Base-by-base conservation (phyloP, 2,113 vertebrate species). In the Panurus biarmicus region DNA sequence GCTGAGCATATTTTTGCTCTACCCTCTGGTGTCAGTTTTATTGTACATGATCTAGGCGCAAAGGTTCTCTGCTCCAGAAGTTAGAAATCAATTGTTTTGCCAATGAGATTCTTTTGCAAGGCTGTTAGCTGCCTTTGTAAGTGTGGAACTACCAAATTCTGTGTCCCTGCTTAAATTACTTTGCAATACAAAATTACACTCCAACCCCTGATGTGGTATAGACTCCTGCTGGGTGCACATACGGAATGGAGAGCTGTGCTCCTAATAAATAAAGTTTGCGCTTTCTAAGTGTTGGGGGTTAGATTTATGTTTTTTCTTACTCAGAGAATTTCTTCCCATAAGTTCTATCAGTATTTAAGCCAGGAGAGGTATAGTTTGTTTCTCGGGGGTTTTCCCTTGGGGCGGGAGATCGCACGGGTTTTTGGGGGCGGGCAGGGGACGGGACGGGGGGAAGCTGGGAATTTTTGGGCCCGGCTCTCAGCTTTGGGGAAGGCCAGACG, bases 1-100 rank as follows among this genome's bases (percentile, higher is more conserved):
- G 72, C 79, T 77, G 51, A 85, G 75, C 75, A 48, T 91, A 96
- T 71, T 96, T 95, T 83, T 86, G 56, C 82, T 88, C 64, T 90
- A 47, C 73, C 75, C 78, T 90, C 75, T 86, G 73, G 94, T 90
- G 91, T 96, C 95, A 91, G 74, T 92, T 96, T 96, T 95, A 96
- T 93, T 93, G 89, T 82, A 90, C 76, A 57, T 66, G 85, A 94
- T 94, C 87, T 67, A 93, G 66, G 72, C 87, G 48, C 9, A 62
- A 86, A 73, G 81, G 84, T 85, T 95, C 81, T 85, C 58, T 66
- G 67, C 78, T 93, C 60, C 57, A 85, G 53, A 95, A 90, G 71
- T 87, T 87, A n/a, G 64, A 91, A 95, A 95, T 94, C 96, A 94
- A 83, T 95, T 95, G 87, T 91, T 94, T 93, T 95, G 78, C 82